phyloP scores from a whole-genome alignment of 2,888 invertebrate species.

The Zhuqinia jingwanae region DNA sequence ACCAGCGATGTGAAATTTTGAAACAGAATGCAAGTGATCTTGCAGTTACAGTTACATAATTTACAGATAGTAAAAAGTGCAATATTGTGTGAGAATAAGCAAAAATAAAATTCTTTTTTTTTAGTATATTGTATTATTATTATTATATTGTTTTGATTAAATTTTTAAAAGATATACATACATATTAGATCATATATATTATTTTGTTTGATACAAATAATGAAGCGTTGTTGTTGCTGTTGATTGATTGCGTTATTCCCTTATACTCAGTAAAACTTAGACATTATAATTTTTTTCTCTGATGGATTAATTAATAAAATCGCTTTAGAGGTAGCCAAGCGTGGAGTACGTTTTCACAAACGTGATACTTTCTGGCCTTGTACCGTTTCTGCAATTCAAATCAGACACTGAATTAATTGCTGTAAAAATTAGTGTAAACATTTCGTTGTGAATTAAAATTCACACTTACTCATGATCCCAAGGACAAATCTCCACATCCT shows the following conservation, averaged over 20 bases:
- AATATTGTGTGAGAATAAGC: conserved; percentile 39
- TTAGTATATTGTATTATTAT: no score
- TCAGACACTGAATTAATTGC: not conserved
- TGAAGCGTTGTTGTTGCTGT: conserved; percentile 29
- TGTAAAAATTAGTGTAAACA: not conserved
- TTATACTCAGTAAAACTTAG: conserved; percentile 9
- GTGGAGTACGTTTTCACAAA: conserved; percentile 97
- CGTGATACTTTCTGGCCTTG: conserved; percentile 82
- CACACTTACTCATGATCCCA: conserved; percentile 97
- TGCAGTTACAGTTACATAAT: no score
- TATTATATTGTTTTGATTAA: not conserved
- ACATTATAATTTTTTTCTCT: not conserved
- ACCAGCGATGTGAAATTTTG: not conserved
- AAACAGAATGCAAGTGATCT: no score
- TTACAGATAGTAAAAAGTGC: conserved; percentile 15
- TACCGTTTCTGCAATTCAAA: conserved; percentile 76
- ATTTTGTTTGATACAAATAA: conserved; percentile 27
- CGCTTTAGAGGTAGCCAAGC: conserved; percentile 91
- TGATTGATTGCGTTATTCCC: conserved; percentile 40
- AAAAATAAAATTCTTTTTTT: conserved; percentile 21
- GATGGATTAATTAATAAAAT: conserved; percentile 12
- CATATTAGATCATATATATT: not conserved
- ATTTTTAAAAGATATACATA: not conserved
- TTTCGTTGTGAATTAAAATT: not conserved
- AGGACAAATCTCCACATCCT: conserved; percentile 93